Evolutionary conservation across 1,140 invertebrate genomes (phyloP), one percentile per base, ranked within the genome.

Genomic region (Drosophila serrata): DNA sequence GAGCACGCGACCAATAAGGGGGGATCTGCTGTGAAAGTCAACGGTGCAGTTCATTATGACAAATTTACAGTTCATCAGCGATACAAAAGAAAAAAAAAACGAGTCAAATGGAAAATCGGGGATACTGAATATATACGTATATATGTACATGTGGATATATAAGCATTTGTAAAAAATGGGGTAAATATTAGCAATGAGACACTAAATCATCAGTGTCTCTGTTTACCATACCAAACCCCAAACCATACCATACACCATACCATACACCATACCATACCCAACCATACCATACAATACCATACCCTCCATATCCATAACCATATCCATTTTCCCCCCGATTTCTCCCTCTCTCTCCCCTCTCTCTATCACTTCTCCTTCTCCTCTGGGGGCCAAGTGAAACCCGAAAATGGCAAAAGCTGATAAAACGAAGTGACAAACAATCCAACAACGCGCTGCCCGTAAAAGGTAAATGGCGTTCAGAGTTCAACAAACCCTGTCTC

Each of bases 1-100:
- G 45, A 56, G 73, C 73, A 75, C 73, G 73, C 73, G 73, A 75
- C 73, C 39, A 74, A 55, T 3, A 33, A n/a, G 49, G 45, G 39
- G 64, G 40, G 45, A 51, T 60, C 70, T 75, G 73, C 70, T 75
- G 73, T 75, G 72, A 75, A 75, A 75, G 73, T 58, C 73, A 67
- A 60, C 63, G 48, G 56, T 77, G 72, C 74, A 77, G 62, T 76
- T 77, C 74, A 77, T 76, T 77, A 77, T 77, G 74, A 76, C 74
- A 77, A 77, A 67, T 77, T 77, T 68, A 77, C 74, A 60, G 74
- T 76, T 76, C 75, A 76, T 76, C 73, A 67, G 35, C 74, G 72
- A 51, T 43, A 73, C 37, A 73, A 46, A 46, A 46, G 11, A 12
- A 11, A 42, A 24, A 15, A 45, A 45, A 4, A 45, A 7, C 15